Evolutionary conservation across 1,140 invertebrate genomes (phyloP).

Genomic region (Diabrotica virgifera): DNA sequence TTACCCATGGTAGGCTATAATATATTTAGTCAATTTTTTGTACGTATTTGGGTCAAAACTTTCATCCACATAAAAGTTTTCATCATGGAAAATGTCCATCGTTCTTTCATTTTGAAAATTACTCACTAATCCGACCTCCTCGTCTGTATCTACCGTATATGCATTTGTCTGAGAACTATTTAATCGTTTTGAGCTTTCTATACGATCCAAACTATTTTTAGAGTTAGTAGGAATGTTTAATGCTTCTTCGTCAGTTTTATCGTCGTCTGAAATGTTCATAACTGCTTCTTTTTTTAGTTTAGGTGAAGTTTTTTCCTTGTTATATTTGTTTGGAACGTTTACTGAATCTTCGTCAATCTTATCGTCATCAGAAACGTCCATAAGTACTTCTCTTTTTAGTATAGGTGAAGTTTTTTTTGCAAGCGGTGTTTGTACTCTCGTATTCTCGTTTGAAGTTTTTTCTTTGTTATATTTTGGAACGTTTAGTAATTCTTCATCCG

Average conservation of each 20-base stretch:
- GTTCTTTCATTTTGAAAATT: slow-evolving; percentile 24
- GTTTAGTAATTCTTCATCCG: too few species aligned
- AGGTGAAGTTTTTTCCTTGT: too few species aligned
- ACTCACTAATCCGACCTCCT: slow-evolving; percentile 21
- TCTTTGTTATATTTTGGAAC: too few species aligned
- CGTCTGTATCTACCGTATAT: slow-evolving; percentile 29
- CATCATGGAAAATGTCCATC: slow-evolving; percentile 31
- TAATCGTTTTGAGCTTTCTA: neutral
- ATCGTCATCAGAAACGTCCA: too few species aligned
- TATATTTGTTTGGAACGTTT: too few species aligned
- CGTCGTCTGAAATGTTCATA: too few species aligned
- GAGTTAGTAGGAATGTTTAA: neutral
- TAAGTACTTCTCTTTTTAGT: too few species aligned
- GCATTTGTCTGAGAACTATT: slow-evolving; percentile 5
- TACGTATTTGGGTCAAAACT: slow-evolving; percentile 28
- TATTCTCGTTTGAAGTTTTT: too few species aligned
- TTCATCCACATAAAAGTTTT: slow-evolving; percentile 40
- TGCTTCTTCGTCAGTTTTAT: neutral
- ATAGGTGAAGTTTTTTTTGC: too few species aligned
- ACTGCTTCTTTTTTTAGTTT: too few species aligned
- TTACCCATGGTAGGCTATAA: slow-evolving; percentile 43
- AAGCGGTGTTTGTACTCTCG: too few species aligned
- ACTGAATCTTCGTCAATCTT: neutral
- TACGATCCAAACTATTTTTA: neutral
- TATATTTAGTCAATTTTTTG: slow-evolving; percentile 35